These are phyloP conservation scores for Cyanocitta stelleri DNA, from an alignment of 2,113 vertebrate species.

Conservation along the genomic window DNA sequence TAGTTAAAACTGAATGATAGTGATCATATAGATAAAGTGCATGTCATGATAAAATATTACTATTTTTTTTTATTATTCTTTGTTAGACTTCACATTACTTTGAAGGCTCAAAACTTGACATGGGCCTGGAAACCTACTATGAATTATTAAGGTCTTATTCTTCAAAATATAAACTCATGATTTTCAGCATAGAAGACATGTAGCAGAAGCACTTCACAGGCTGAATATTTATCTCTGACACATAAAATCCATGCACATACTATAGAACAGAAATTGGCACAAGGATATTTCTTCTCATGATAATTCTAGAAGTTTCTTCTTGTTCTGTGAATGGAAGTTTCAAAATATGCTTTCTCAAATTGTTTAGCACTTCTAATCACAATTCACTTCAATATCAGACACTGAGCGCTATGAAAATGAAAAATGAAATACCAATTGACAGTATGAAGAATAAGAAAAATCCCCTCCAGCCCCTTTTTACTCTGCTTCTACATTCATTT, in stretches of 20 bases:
- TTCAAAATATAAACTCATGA: not conserved
- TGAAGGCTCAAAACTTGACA: not conserved
- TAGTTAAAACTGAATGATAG: not conserved
- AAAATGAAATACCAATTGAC: not conserved
- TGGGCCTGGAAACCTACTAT: not conserved
- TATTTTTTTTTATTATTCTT: not conserved
- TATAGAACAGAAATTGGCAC: not conserved
- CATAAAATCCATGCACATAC: not conserved
- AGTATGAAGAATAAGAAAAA: not conserved
- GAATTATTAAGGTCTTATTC: not conserved
- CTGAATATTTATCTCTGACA: not conserved
- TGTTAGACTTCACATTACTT: not conserved
- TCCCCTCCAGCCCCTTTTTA: accelerated
- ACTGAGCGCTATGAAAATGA: not conserved
- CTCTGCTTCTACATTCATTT: not conserved
- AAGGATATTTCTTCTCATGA: not conserved
- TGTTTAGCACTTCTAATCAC: not conserved
- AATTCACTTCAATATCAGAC: not conserved
- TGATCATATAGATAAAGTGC: not conserved
- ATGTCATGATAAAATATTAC: not conserved
- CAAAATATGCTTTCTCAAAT: not conserved
- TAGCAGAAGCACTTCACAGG: not conserved
- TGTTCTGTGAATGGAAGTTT: not conserved
- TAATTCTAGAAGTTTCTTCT: not conserved
- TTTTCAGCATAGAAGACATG: not conserved